A percentile compares a stretch with the other conserved stretches of the same genome.
Evolutionary conservation across 2,113 vertebrate genomes (phyloP).

Genomic region (Indicator indicator): DNA sequence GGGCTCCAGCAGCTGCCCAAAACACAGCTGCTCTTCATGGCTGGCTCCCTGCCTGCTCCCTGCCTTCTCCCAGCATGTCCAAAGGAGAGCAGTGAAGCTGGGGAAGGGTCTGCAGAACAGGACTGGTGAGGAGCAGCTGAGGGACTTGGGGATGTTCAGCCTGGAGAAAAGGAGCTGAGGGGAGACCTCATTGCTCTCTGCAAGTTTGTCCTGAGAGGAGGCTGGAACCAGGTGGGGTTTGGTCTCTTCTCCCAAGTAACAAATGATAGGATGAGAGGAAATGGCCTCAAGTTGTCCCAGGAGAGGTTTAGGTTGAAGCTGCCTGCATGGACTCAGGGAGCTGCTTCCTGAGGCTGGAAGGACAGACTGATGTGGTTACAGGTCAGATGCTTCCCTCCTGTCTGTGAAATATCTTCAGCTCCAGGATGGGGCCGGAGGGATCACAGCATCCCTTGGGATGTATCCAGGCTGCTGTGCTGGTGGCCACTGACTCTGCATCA

Average conservation of each 20-base stretch:
- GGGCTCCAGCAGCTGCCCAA: neutral
- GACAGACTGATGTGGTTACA: neutral
- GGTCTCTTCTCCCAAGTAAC: too few species aligned
- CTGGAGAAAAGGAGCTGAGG: too few species aligned
- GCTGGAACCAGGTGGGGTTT: too few species aligned
- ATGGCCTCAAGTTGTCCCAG: too few species aligned
- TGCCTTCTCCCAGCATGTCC: neutral
- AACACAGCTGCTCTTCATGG: neutral
- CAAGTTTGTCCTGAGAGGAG: too few species aligned
- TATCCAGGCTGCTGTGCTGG: rapidly evolving
- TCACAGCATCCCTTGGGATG: neutral
- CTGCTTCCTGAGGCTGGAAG: neutral
- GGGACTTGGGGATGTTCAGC: too few species aligned
- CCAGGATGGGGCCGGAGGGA: neutral
- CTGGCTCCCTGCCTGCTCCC: neutral
- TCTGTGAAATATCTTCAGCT: neutral
- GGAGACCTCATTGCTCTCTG: too few species aligned
- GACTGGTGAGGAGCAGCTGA: too few species aligned
- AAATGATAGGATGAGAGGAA: too few species aligned
- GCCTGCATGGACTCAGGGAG: too few species aligned
- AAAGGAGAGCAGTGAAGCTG: too few species aligned
- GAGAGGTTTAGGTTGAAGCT: neutral
- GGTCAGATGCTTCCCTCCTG: neutral
- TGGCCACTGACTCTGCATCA: rapidly evolving
- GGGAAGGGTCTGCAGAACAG: too few species aligned